Conservation (phyloP, 2,113 vertebrate species). For the Stomatorhinus ivindoensis region DNA sequence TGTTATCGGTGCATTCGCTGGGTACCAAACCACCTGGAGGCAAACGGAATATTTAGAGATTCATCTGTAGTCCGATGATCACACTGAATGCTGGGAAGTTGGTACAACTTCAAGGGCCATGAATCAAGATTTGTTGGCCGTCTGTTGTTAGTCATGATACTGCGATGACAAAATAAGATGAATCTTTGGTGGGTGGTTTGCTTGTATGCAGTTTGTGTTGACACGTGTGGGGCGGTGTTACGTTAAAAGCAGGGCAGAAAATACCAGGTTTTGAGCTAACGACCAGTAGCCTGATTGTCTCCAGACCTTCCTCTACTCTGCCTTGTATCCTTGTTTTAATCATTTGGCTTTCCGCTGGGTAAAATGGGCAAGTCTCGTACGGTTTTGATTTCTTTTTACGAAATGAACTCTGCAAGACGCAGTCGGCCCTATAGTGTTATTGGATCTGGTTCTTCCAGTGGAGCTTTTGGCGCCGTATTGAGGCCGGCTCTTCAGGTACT, state of each 20-base stretch:
- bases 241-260: background rate
- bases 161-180: background rate
- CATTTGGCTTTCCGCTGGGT: background rate
- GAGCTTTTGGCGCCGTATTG: background rate
- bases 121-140: background rate
- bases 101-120: background rate
- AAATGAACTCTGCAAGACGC: background rate
- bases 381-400: background rate
- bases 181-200: background rate
- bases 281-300: conserved; percentile 3
- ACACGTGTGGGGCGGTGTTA: background rate
- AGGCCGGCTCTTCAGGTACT: background rate
- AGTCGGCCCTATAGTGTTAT: background rate
- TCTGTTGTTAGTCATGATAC: background rate
- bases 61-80: background rate
- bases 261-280: background rate
- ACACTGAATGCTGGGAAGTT: background rate
- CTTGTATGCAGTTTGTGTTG: background rate
- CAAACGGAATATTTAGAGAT: background rate
- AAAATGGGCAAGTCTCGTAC: background rate
- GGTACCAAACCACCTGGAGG: background rate
- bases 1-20: background rate
- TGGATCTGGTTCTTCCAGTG: background rate
- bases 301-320: background rate
- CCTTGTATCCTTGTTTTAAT: background rate